Evolutionary conservation across 2,797 vertebrate species (phyloP), one percentile per base, ranked within the genome.

Genomic region (Anguilla obscura): DNA sequence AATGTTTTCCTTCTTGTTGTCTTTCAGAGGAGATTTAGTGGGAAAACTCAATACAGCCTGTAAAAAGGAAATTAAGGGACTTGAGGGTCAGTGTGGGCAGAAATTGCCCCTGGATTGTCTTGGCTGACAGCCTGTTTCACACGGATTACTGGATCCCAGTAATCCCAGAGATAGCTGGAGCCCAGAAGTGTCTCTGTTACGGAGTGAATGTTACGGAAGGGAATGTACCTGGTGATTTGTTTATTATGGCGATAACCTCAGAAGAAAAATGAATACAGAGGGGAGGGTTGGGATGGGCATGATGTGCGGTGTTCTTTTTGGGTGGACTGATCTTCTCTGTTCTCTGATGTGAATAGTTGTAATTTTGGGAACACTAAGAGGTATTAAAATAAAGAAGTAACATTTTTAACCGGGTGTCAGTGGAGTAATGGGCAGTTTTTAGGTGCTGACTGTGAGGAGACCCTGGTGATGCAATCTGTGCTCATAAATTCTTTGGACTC

Each of bases 401-500:
- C n/a, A 18, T 36, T 88, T 83, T 56, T 63, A 60, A 36, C n/a
- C 36, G 85, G 48, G 27, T 60, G 85, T 79, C 91, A 84, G 87
- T 84, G 69, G 89, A 90, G 60, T 56, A 91, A 89, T 56, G 91
- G 92, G 87, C 90, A 88, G 92, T 93, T 91, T 90, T 90, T 89
- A 85, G 87, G 88, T 3, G 89, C 89, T 92, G 91, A 92, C 93
- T 90, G 86, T 85, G 86, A 88, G 88, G 88, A 90, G 91, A 89
- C 85, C 48, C 88, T 85, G 90, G 86, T 93, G 87, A 91, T 90
- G 91, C 90, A 89, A 92, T 88, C 89, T 85, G 90, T 92, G 86
- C 90, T 93, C 88, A 83, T 92, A 88, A 88, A 87, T 90, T 91
- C 88, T 87, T 92, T 88, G 90, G 90, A 92, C 91, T 86, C 71